Evolutionary conservation across 2,113 vertebrate species (phyloP).

Genomic region (Ornithorhynchus anatinus): DNA sequence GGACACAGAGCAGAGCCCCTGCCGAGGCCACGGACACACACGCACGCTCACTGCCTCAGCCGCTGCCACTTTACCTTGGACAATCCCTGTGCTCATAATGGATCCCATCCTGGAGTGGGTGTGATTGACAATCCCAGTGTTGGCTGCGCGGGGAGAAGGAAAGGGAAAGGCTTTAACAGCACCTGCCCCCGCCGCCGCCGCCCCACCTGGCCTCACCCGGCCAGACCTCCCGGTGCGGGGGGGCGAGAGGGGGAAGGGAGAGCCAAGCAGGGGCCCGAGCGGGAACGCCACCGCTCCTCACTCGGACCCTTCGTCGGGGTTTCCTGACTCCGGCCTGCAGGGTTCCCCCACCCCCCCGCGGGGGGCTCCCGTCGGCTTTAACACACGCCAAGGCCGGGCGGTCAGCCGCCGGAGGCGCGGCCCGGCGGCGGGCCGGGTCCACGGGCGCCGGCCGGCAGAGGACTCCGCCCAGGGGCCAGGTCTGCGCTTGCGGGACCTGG

Average conservation of each 20-base stretch:
- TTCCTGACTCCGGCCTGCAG: background rate
- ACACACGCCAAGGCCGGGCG: too few species aligned
- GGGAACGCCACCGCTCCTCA: too few species aligned
- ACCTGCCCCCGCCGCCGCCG: background rate
- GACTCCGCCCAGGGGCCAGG: background rate
- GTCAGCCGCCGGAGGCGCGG: too few species aligned
- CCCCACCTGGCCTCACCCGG: background rate
- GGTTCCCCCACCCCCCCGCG: background rate
- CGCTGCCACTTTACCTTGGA: slow-evolving; percentile 79
- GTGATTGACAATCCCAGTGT: slow-evolving; percentile 94
- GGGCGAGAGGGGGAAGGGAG: background rate
- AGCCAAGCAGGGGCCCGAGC: background rate
- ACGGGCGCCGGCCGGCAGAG: background rate
- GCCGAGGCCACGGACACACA: background rate
- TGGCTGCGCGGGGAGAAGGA: slow-evolving; percentile 75
- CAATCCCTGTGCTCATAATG: slow-evolving; percentile 96
- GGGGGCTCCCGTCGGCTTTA: background rate
- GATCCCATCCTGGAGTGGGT: slow-evolving; percentile 96
- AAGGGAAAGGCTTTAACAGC: slow-evolving; percentile 2
- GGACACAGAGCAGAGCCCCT: background rate
- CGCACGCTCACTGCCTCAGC: background rate
- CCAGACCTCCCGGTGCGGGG: background rate
- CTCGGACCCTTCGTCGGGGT: too few species aligned
- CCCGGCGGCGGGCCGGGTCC: background rate
- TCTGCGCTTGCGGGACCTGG: background rate